A percentile compares a stretch with the other conserved stretches of the same genome.
phyloP scores from a whole-genome alignment of 2,113 vertebrate genomes.

The Heterotis niloticus region DNA sequence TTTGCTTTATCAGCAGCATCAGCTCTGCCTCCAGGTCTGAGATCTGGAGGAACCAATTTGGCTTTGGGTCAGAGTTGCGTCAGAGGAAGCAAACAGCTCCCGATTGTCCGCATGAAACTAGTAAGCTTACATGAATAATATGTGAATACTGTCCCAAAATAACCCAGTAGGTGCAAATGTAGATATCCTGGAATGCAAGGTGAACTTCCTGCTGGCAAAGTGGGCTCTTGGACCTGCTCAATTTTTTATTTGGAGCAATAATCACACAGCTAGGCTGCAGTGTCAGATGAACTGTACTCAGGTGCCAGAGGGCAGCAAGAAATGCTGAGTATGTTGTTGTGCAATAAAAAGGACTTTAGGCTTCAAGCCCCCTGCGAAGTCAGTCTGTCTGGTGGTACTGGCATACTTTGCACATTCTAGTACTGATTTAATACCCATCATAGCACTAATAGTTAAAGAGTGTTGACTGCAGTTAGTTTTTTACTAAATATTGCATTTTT shows the following conservation, averaged over 20 bases:
- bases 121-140: not conserved
- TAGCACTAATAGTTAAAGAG: too few relatives aligned
- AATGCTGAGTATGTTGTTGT: not conserved
- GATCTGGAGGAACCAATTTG: conserved; percentile 67
- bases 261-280: not conserved
- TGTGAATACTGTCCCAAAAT: not conserved
- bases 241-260: not conserved
- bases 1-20: conserved; percentile 89
- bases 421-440: too few relatives aligned
- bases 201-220: not conserved
- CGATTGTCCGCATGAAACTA: not conserved
- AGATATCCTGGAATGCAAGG: not conserved
- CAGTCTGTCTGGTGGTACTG: not conserved
- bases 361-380: not conserved
- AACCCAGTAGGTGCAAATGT: not conserved
- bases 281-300: not conserved
- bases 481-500: too few relatives aligned
- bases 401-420: too few relatives aligned
- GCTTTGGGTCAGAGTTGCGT: not conserved
- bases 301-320: not conserved
- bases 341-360: conserved; percentile 9
- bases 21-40: conserved; percentile 85
- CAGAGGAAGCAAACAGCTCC: not conserved
- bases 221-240: not conserved
- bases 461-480: too few relatives aligned